These are phyloP conservation scores for Parambassis ranga DNA, from an alignment of 2,797 vertebrate species.

Conservation along the genomic window DNA sequence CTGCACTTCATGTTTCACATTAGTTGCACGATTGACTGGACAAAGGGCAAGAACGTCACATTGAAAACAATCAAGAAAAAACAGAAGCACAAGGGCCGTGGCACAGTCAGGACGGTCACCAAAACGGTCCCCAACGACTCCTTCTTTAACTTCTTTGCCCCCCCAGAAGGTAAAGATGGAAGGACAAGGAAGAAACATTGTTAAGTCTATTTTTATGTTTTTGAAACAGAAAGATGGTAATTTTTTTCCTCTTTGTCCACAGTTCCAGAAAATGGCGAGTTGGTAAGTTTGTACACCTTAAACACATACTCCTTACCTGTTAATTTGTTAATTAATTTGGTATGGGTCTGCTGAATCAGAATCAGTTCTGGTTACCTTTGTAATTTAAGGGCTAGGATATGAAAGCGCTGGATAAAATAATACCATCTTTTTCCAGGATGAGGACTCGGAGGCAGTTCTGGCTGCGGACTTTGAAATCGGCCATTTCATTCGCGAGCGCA, in stretches of 20 bases:
- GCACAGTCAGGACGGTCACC: slow-evolving; percentile 96
- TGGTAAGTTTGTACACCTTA: slow-evolving; percentile 84
- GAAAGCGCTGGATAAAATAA: neutral
- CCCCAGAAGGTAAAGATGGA: slow-evolving; percentile 90
- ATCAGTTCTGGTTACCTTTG: too few species aligned
- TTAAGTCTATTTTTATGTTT: too few species aligned
- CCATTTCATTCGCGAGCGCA: slow-evolving; percentile 96
- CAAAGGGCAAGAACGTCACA: slow-evolving; percentile 98
- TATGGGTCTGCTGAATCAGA: neutral
- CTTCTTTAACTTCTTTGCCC: slow-evolving; percentile 98
- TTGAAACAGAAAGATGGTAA: neutral
- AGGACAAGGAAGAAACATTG: accelerated
- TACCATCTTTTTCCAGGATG: slow-evolving; percentile 81
- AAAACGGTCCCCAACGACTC: slow-evolving; percentile 98
- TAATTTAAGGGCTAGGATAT: too few species aligned
- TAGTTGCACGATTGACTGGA: slow-evolving; percentile 97
- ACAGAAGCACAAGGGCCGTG: slow-evolving; percentile 99
- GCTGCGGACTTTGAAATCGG: slow-evolving; percentile 98
- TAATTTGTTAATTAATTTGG: too few species aligned
- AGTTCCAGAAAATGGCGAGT: slow-evolving; percentile 95
- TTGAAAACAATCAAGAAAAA: slow-evolving; percentile 99
- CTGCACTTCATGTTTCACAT: slow-evolving; percentile 2
- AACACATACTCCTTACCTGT: too few species aligned
- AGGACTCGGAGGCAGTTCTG: slow-evolving; percentile 94
- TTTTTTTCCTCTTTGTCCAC: slow-evolving; percentile 12